Base-by-base conservation (phyloP, 2,888 invertebrate species). In the Dione juno region DNA sequence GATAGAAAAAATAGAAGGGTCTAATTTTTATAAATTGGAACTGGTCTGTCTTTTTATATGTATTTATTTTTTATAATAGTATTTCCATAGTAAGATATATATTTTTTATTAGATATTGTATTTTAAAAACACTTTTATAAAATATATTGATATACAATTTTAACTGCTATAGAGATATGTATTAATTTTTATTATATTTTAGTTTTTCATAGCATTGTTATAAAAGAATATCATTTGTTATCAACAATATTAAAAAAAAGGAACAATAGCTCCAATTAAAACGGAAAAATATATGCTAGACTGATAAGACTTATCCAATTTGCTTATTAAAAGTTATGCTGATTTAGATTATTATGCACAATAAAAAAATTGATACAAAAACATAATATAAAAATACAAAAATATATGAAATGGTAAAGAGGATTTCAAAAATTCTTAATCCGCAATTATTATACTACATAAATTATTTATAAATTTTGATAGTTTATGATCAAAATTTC, bases 121-220 rank as follows among this genome's bases (percentile, higher is more conserved):
- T n/a, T n/a, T n/a, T n/a, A n/a, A n/a, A n/a, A 8, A 8, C 2
- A 1, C 19, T 50, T 19, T 48, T 21, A 50, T 21, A 50, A 19
- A 50, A 21, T 5, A 54, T 10, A n/a, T 54, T 37, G 37, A 54
- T 53, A 35, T 14, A 8, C 3, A 8, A 37, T 54, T 54, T n/a
- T 54, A 54, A 5, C n/a, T 54, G 54, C 37, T 37, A 54, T 16
- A 37, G 11, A 54, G n/a, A 54, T 16, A 54, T 54, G n/a, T 54
- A 37, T 37, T 11, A 11, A 54, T 37, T n/a, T 37, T 37, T 35
- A 5, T 53, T 21, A 14, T 14, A 13, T 28, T 7, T 54, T 37
- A 37, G n/a, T n/a, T 11, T 54, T 37, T 0, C 9, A 54, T n/a
- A 54, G 10, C 9, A 28, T 28, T 28, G 28, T 28, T 28, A 28